Percentiles rank a stretch among this genome's conserved stretches.
Evolutionary conservation across 2,113 vertebrate genomes (phyloP).

Genomic region (Poicephalus meyeri): DNA sequence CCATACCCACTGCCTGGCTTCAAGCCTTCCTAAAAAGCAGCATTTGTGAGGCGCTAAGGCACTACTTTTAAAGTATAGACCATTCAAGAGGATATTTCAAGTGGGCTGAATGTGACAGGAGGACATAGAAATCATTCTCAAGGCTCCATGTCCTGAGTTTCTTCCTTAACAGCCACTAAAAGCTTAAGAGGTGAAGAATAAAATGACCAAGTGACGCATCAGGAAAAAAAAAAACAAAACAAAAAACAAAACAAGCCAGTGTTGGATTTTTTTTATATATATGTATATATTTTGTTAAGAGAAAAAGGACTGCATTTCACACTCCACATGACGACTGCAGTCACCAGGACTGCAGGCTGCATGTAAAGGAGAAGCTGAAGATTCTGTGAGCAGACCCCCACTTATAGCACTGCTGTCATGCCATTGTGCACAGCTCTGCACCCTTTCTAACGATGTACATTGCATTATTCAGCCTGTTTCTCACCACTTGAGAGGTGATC

Average conservation of each 20-base stretch:
- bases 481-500: too few relatives aligned
- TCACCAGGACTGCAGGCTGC: neutral
- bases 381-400: rapidly evolving
- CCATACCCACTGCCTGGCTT: neutral
- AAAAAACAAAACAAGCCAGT: neutral
- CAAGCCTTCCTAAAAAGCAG: neutral
- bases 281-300: neutral
- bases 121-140: neutral
- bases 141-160: neutral
- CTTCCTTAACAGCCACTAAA: neutral
- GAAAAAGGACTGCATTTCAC: neutral
- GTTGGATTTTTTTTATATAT: too few relatives aligned
- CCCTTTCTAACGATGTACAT: rapidly evolving
- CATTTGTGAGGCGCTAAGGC: too few relatives aligned
- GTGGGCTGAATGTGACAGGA: neutral
- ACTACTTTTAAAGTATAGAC: neutral
- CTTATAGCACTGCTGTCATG: rapidly evolving
- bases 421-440: rapidly evolving
- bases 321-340: neutral
- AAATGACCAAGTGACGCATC: neutral
- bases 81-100: neutral
- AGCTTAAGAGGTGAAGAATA: neutral
- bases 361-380: neutral
- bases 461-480: neutral
- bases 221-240: neutral